Evolutionary conservation across 2,113 vertebrate species (phyloP).

Genomic region (Choloepus hoffmanni): DNA sequence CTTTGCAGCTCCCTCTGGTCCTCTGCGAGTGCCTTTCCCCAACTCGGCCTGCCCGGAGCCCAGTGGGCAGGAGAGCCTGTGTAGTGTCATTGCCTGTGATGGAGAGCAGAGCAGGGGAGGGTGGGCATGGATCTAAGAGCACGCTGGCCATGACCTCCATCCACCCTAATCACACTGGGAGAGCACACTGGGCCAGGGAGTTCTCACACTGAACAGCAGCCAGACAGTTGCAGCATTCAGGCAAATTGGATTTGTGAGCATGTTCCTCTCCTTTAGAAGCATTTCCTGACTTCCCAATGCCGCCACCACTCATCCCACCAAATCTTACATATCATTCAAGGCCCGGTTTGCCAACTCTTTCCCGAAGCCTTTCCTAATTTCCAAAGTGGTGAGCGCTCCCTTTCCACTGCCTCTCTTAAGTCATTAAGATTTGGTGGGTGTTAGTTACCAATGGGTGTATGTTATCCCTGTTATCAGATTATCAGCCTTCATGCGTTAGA

Average conservation of each 20-base stretch:
- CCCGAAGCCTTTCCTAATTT: neutral
- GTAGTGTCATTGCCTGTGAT: neutral
- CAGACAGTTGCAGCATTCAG: neutral
- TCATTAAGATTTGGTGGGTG: neutral
- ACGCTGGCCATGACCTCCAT: neutral
- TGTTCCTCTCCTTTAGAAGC: neutral
- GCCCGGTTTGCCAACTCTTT: neutral
- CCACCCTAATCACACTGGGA: too few relatives aligned
- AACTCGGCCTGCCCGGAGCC: neutral
- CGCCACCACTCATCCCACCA: accelerated
- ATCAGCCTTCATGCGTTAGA: neutral
- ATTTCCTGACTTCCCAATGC: neutral
- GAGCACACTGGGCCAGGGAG: neutral
- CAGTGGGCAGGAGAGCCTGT: constrained; percentile 70
- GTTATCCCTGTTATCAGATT: neutral
- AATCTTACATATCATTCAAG: neutral
- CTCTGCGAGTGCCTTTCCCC: neutral
- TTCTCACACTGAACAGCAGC: neutral
- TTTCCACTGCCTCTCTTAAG: neutral
- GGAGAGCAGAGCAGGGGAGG: neutral
- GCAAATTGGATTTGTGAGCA: neutral
- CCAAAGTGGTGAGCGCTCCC: neutral
- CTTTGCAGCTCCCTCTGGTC: neutral
- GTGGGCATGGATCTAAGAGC: neutral
- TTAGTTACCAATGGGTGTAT: neutral